Evolutionary conservation across 2,888 invertebrate genomes (phyloP).

Genomic region (Drosophila recens): DNA sequence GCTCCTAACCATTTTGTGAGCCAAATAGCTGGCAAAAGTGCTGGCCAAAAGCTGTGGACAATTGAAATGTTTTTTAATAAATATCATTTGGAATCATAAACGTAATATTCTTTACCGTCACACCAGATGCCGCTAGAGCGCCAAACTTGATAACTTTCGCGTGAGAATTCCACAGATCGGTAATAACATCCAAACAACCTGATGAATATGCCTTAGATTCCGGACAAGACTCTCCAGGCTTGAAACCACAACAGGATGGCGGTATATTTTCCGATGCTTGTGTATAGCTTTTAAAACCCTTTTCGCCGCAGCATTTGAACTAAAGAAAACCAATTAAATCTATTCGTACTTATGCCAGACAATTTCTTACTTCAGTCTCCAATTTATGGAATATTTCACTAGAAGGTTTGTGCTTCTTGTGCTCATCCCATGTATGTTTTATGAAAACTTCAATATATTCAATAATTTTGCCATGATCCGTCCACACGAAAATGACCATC

Average conservation of each 20-base stretch:
- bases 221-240: neutral
- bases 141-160: constrained; percentile 13
- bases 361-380: constrained; percentile 12
- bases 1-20: constrained; percentile 5
- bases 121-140: neutral
- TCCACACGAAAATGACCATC: constrained; percentile 26
- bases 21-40: constrained; percentile 22
- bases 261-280: neutral
- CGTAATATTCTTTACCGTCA: constrained; percentile 15
- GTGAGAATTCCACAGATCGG: neutral
- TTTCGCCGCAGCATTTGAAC: constrained; percentile 31
- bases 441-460: neutral
- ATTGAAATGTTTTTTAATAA: neutral
- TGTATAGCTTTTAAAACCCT: neutral
- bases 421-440: neutral
- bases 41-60: constrained; percentile 15
- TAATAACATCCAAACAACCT: constrained; percentile 4
- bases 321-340: neutral
- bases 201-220: rapidly evolving
- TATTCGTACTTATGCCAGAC: no score
- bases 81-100: neutral
- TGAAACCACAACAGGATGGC: constrained; percentile 20
- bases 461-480: neutral
- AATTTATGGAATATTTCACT: neutral
- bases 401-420: neutral